These are phyloP conservation scores for Drosophila persimilis DNA, from an alignment of 1,140 invertebrate genomes.

Conservation along the genomic window DNA sequence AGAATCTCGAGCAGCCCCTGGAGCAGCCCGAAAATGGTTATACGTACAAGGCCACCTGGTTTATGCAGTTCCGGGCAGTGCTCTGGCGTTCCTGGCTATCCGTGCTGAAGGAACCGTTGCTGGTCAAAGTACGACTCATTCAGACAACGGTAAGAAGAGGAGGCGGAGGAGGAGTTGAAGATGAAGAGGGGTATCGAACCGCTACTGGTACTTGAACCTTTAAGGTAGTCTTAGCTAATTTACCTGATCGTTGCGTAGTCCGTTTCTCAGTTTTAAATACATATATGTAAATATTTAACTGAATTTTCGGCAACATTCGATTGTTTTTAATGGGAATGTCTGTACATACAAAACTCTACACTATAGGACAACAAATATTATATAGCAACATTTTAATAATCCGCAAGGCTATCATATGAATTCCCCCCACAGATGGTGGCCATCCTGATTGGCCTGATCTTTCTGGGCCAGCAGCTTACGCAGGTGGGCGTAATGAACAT, in stretches of 20 bases:
- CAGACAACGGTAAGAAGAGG: slow-evolving; percentile 92
- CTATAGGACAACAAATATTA: too few species aligned
- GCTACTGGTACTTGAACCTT: too few species aligned
- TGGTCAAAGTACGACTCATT: slow-evolving; percentile 93
- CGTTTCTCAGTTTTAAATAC: too few species aligned
- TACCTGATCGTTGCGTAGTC: too few species aligned
- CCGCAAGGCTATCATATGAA: neutral
- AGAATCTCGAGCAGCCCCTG: slow-evolving; percentile 77
- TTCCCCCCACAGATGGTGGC: slow-evolving; percentile 88
- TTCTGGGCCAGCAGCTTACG: slow-evolving; percentile 92
- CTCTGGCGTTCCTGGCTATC: slow-evolving; percentile 95
- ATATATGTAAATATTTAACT: too few species aligned
- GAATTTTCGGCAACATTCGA: neutral
- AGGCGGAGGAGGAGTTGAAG: neutral
- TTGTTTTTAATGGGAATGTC: neutral
- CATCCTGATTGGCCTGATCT: slow-evolving; percentile 93
- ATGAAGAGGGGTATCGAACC: neutral
- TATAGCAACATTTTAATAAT: too few species aligned
- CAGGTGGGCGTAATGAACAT: slow-evolving; percentile 97
- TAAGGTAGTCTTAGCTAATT: too few species aligned
- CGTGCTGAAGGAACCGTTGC: slow-evolving; percentile 93
- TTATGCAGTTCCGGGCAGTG: slow-evolving; percentile 93
- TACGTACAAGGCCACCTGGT: slow-evolving; percentile 93
- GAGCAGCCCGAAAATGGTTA: slow-evolving; percentile 80
- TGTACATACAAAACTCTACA: too few species aligned